A percentile compares a stretch with the other conserved stretches of the same genome.
phyloP scores from a whole-genome alignment of 1,140 invertebrate species.

The Scaptomyza hsui region DNA sequence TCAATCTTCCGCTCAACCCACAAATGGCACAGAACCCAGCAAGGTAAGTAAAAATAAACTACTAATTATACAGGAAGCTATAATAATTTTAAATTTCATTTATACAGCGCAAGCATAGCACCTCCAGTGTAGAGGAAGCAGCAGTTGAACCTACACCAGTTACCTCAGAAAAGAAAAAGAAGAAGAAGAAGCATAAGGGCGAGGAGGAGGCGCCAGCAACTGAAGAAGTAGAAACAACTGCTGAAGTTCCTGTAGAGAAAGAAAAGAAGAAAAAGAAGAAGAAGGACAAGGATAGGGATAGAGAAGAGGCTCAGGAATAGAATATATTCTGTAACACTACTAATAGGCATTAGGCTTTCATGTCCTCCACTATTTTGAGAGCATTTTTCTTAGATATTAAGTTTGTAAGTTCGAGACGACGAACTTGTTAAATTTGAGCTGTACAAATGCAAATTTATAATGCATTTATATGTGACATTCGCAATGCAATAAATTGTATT shows the following conservation, averaged over 20 bases:
- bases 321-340: slow-evolving; percentile 25
- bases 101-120: slow-evolving; percentile 86
- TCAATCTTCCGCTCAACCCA: neutral
- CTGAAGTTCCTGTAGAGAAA: slow-evolving; percentile 84
- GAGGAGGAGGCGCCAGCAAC: slow-evolving; percentile 84
- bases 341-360: slow-evolving; percentile 45
- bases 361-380: slow-evolving; percentile 37
- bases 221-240: slow-evolving; percentile 81
- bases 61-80: neutral
- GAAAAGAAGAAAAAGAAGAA: slow-evolving; percentile 91
- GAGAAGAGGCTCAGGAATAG: slow-evolving; percentile 80
- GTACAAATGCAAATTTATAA: slow-evolving; percentile 51
- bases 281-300: slow-evolving; percentile 88
- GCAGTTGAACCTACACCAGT: slow-evolving; percentile 81
- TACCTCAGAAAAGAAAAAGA: slow-evolving; percentile 88
- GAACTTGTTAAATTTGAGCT: slow-evolving; percentile 13
- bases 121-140: slow-evolving; percentile 82
- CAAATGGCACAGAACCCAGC: slow-evolving; percentile 56
- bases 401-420: slow-evolving; percentile 47
- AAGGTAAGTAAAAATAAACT: slow-evolving; percentile 37
- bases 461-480: slow-evolving; percentile 77
- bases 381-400: slow-evolving; percentile 60
- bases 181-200: slow-evolving; percentile 86
- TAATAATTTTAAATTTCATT: slow-evolving; percentile 56
- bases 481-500: slow-evolving; percentile 75